A percentile compares a stretch with the other conserved stretches of the same genome.
phyloP scores from a whole-genome alignment of 1,140 invertebrate genomes.

The Scylla paramamosain region DNA sequence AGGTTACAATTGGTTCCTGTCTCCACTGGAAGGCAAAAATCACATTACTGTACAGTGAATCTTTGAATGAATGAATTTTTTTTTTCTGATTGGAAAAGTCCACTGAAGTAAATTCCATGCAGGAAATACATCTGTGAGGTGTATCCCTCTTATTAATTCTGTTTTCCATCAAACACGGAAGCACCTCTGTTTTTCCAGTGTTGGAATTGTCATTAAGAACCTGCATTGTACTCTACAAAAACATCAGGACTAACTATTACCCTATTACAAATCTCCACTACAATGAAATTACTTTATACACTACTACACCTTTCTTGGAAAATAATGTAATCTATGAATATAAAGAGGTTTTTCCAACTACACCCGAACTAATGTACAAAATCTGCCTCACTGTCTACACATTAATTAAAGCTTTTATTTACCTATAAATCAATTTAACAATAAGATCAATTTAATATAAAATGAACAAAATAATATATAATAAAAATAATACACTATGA shows the following conservation, averaged over 20 bases:
- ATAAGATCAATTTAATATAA: too few relatives aligned
- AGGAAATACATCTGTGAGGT: not conserved
- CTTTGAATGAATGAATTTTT: not conserved
- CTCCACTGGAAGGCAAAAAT: not conserved
- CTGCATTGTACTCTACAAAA: too few relatives aligned
- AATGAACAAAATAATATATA: too few relatives aligned
- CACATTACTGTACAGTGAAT: not conserved
- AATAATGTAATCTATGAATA: not conserved
- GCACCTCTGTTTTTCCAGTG: too few relatives aligned
- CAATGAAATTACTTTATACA: not conserved
- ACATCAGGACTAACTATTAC: not conserved
- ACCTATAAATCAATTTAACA: not conserved
- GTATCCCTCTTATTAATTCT: not conserved
- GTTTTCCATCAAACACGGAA: too few relatives aligned
- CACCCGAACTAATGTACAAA: too few relatives aligned
- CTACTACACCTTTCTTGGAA: not conserved
- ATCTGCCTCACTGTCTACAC: not conserved
- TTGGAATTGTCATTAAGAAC: too few relatives aligned
- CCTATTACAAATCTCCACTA: not conserved
- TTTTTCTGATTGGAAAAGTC: not conserved
- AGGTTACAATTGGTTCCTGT: not conserved
- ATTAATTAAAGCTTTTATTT: constrained; percentile 14
- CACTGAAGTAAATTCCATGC: not conserved
- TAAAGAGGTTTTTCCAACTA: too few relatives aligned
- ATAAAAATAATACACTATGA: too few relatives aligned